phyloP scores from a whole-genome alignment of 2,113 vertebrate genomes.

The Rhinogobius similis region DNA sequence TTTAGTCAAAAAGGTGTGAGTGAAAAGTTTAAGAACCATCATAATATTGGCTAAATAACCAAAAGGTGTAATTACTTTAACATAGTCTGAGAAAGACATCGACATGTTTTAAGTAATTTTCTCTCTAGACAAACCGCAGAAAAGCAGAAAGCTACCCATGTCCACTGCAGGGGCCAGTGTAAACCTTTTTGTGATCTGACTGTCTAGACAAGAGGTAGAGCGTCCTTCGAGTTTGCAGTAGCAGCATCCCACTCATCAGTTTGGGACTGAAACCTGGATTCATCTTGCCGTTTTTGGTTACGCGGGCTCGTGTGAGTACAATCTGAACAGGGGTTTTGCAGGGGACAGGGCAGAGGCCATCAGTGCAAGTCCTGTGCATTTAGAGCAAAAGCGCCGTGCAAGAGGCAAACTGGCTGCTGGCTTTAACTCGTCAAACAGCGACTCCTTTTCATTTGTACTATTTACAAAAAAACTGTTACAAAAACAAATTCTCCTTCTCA shows the following conservation, averaged over 20 bases:
- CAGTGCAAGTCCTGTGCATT: conserved; percentile 52
- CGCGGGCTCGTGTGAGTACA: conserved; percentile 19
- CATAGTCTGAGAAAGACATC: conserved; percentile 25
- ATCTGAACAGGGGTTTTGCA: conserved; percentile 30
- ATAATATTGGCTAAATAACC: conserved; percentile 27
- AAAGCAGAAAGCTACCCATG: not conserved
- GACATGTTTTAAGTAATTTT: conserved; percentile 9
- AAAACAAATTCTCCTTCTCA: conserved; percentile 19
- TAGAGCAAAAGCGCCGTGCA: conserved; percentile 35
- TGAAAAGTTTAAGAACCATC: not conserved
- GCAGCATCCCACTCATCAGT: conserved; percentile 38
- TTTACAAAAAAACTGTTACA: conserved; percentile 46
- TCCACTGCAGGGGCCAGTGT: conserved; percentile 13
- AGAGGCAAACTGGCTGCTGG: conserved; percentile 48
- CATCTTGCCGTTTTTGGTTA: conserved; percentile 13
- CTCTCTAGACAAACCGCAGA: not conserved
- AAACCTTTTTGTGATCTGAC: conserved; percentile 24
- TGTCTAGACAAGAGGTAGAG: conserved; percentile 56
- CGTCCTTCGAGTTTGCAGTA: conserved; percentile 42
- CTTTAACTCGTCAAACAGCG: conserved; percentile 37
- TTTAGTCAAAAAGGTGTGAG: not conserved
- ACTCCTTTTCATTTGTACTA: conserved; percentile 37
- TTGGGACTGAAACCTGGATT: conserved; percentile 13
- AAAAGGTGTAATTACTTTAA: conserved; percentile 29
- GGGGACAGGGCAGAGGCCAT: conserved; percentile 25